Base-by-base conservation (phyloP, 2,888 invertebrate genomes). In the Synergus gifuensis region DNA sequence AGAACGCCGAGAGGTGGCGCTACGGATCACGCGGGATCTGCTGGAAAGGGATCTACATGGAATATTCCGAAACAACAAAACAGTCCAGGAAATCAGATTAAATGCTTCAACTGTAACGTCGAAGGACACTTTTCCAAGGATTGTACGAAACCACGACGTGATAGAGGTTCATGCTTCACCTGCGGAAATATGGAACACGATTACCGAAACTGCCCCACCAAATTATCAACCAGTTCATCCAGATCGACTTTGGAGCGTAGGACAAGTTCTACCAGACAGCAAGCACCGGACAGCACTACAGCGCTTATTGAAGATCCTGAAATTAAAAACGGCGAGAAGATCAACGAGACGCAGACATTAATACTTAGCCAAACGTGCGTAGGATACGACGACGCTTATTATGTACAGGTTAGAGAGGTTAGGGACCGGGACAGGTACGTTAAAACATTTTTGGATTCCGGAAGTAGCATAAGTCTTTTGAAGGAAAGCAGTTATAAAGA, bases 391-490 rank as follows among this genome's bases (percentile, higher is more conserved):
- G 36, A 28, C 28, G 63, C 63, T 12, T 36, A 16, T 36, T 36
- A 36, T 5, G 63, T 36, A 16, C 63, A 63, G 63, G 28, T 63
- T 28, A 28, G 28, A 14, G 28, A 63, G 16, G 16, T 16, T 14
- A 16, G 1, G 16, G 36, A 22, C 12, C 0, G 1, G 5, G 16
- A 63, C 36, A 36, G 12, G 63, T 63, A 28, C 28, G 36, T 36
- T 5, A 22, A 81, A 63, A 78, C 80, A 7, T 78, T 82, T 1
- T 22, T 82, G 8, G 82, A 84, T 16, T 81, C 81, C 67, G 82
- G 81, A 58, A 84, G 84, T 46, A 79, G 80, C 16, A 82, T 84
- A n/a, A 81, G 80, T 22, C 77, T 84, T 14, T 81, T 82, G 49
- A 84, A 80, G 67, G 8, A 69, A 36, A 80, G 82, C 46, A 76